These are phyloP conservation scores for Peromyscus aztecus DNA, from an alignment of 2,797 vertebrate species.

Conservation along the genomic window DNA sequence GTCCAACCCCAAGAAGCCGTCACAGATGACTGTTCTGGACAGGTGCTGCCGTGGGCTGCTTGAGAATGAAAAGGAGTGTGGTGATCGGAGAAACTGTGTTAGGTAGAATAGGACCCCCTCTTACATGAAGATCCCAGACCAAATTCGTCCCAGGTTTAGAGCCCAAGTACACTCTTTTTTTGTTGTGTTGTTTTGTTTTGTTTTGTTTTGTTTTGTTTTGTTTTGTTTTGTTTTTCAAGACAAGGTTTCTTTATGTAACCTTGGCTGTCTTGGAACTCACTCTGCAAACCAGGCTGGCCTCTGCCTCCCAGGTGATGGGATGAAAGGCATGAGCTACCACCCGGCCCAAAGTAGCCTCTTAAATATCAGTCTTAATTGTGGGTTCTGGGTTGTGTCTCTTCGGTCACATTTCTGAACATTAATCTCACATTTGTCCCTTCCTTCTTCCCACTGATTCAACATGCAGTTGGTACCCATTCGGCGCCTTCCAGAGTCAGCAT, in stretches of 20 bases:
- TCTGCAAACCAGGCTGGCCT: not conserved
- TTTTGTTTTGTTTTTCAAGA: not conserved
- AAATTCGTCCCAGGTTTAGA: constrained; percentile 57
- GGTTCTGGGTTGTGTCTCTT: constrained; percentile 40
- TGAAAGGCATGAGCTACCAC: not conserved
- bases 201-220: not conserved
- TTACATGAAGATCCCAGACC: constrained; percentile 3
- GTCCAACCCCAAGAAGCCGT: not conserved
- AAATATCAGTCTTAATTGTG: constrained; percentile 45
- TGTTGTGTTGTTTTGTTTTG: too few relatives aligned
- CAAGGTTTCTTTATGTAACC: not conserved
- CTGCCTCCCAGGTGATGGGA: not conserved
- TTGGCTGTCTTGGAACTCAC: not conserved
- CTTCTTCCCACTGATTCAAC: not conserved
- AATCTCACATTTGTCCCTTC: not conserved
- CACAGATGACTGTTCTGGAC: not conserved
- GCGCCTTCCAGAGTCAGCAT: not conserved
- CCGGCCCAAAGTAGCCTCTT: not conserved
- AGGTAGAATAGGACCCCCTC: not conserved
- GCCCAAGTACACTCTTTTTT: not conserved
- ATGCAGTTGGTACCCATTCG: constrained; percentile 14
- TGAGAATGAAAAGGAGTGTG: not conserved
- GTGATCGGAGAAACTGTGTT: not conserved
- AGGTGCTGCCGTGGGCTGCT: not conserved
- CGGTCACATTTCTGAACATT: constrained; percentile 19